Evolutionary conservation across 2,113 vertebrate species (phyloP).

Genomic region (Petrocephalus microphthalmus): DNA sequence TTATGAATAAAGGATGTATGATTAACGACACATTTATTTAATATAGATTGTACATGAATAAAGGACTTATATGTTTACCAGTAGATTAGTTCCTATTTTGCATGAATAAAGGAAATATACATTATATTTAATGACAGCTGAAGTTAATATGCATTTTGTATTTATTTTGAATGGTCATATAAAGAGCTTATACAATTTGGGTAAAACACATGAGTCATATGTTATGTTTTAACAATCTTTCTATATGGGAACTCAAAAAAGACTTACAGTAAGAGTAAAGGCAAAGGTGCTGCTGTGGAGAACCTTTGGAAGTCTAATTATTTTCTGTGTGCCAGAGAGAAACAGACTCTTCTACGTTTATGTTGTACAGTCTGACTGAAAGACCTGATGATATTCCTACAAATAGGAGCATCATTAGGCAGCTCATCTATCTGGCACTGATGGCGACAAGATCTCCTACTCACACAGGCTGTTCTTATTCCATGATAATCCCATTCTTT

Average conservation of each 20-base stretch:
- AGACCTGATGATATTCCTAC: not conserved
- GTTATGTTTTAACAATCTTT: not conserved
- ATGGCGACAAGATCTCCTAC: not conserved
- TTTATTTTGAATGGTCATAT: constrained; percentile 1
- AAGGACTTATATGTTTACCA: not conserved
- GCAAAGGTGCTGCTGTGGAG: not conserved
- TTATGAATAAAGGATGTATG: not conserved
- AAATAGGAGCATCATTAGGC: not conserved
- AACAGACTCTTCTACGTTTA: not conserved
- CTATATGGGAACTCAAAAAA: not conserved
- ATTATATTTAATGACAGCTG: not conserved
- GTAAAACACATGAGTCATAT: not conserved
- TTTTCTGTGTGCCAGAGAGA: not conserved
- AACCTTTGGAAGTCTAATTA: not conserved
- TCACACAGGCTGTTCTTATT: not conserved
- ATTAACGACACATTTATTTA: not conserved
- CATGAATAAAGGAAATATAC: not conserved
- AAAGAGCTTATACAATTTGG: not conserved
- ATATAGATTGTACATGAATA: not conserved
- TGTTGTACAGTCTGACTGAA: not conserved
- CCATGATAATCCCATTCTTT: not conserved
- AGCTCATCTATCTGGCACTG: not conserved
- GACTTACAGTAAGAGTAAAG: not conserved
- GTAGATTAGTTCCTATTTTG: not conserved
- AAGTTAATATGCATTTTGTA: not conserved